Evolutionary conservation across 37 sponge, comb jelly and placozoan genomes (phyloP).

Genomic region (Chondrilla cf. caribensis): DNA sequence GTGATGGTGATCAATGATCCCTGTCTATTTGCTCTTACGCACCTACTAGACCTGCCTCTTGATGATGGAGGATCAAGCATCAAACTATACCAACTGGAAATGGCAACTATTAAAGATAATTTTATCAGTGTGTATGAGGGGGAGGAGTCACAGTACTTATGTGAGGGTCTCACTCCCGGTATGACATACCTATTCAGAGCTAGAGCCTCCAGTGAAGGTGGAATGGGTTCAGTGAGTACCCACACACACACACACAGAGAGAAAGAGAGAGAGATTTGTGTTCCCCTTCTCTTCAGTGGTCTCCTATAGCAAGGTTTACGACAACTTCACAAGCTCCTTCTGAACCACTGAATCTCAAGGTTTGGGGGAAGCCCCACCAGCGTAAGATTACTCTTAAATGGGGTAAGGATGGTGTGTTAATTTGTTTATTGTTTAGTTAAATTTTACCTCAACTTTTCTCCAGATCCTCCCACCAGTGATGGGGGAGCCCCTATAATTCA

Average conservation of each 20-base stretch:
- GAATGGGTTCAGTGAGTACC: not conserved
- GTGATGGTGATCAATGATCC: too few relatives aligned
- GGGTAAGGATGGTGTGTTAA: conserved; percentile 32
- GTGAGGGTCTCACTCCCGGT: conserved; percentile 34
- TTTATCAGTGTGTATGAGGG: conserved; percentile 16
- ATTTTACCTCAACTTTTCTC: too few relatives aligned
- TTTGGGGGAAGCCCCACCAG: conserved; percentile 36
- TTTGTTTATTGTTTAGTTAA: not conserved
- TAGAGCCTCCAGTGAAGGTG: conserved; percentile 45
- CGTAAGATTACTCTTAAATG: conserved; percentile 33
- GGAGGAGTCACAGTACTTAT: conserved; percentile 25
- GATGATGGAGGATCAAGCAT: conserved; percentile 23
- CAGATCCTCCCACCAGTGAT: conserved; percentile 54
- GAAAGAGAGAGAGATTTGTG: not conserved
- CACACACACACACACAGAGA: conserved; percentile 3
- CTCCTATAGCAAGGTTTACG: conserved; percentile 13
- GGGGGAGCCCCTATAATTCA: conserved; percentile 56
- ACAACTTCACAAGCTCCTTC: conserved; percentile 40
- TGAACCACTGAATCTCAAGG: conserved; percentile 29
- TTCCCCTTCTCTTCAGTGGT: conserved; percentile 27
- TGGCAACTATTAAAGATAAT: not conserved
- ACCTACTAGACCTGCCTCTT: conserved; percentile 17
- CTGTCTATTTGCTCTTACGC: too few relatives aligned
- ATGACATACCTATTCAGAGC: conserved; percentile 48
- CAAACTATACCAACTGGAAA: not conserved